Percentiles rank a stretch among this genome's conserved stretches.
phyloP scores from a whole-genome alignment of 53 echinoderm and acorn worm species.

The Echinometra lucunter region DNA sequence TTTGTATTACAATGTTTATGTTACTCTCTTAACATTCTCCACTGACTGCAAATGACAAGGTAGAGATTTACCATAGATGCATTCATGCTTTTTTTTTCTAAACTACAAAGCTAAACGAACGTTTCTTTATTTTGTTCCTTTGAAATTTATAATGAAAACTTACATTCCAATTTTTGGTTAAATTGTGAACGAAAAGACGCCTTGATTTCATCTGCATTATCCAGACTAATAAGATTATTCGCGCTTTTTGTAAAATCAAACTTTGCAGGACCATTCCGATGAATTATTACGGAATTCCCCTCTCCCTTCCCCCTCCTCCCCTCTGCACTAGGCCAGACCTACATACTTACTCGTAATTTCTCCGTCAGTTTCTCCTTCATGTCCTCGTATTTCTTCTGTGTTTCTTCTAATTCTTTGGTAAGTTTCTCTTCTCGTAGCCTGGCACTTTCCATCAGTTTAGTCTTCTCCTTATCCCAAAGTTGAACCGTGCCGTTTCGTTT shows the following conservation, averaged over 20 bases:
- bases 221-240: not conserved
- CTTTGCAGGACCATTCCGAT: not conserved
- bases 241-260: not conserved
- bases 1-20: not conserved
- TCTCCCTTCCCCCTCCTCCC: too few species aligned
- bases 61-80: not conserved
- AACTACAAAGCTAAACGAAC: not conserved
- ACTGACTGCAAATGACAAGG: not conserved
- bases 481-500: constrained; percentile 85
- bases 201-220: not conserved
- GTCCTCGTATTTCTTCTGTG: constrained; percentile 80
- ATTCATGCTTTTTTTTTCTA: not conserved
- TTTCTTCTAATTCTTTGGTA: constrained; percentile 77
- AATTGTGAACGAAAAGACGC: not conserved
- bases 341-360: constrained; percentile 77
- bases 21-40: not conserved
- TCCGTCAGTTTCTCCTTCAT: constrained; percentile 81
- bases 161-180: too few species aligned
- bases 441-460: constrained; percentile 79
- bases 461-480: constrained; percentile 96
- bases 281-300: not conserved
- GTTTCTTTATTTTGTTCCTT: not conserved
- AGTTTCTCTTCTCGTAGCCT: constrained; percentile 79
- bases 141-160: not conserved
- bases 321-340: not conserved